phyloP scores from a whole-genome alignment of 1,140 invertebrate genomes.

The Dreissena rostriformis region DNA sequence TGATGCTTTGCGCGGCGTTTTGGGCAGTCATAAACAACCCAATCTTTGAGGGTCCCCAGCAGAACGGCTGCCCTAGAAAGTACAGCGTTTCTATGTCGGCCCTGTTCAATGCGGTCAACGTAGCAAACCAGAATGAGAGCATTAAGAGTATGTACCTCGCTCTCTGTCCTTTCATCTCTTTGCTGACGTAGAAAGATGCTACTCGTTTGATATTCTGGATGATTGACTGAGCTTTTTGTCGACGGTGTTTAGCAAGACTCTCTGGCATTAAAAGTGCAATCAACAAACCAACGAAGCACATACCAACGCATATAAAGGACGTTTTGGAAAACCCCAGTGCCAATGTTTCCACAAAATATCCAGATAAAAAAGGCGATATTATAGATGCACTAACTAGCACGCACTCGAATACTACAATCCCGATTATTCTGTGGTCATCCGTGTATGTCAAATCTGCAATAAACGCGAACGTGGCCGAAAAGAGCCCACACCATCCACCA shows the following conservation, averaged over 20 bases:
- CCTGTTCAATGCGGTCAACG: neutral
- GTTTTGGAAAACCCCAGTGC: conserved; percentile 35
- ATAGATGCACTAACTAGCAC: neutral
- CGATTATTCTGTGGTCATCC: conserved; percentile 17
- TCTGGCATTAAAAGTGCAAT: conserved; percentile 23
- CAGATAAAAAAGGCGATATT: neutral
- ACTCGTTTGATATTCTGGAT: neutral
- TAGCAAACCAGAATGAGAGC: neutral
- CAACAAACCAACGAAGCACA: neutral
- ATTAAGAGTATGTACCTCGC: conserved; percentile 12
- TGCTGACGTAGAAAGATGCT: conserved; percentile 28
- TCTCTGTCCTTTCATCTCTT: conserved; percentile 24
- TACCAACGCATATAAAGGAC: conserved; percentile 7
- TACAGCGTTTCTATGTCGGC: conserved; percentile 2
- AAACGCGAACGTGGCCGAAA: conserved; percentile 9
- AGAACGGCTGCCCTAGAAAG: conserved; percentile 11
- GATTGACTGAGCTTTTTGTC: neutral
- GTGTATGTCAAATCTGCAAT: conserved; percentile 30
- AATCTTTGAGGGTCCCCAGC: neutral
- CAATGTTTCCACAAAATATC: conserved; percentile 31
- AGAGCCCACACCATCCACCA: conserved; percentile 10
- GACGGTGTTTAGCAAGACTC: neutral
- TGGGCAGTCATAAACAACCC: neutral
- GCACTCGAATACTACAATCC: conserved; percentile 8
- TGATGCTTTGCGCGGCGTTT: neutral